Conservation (phyloP, 2,888 invertebrate genomes). For the Eubasilissa splendida region DNA sequence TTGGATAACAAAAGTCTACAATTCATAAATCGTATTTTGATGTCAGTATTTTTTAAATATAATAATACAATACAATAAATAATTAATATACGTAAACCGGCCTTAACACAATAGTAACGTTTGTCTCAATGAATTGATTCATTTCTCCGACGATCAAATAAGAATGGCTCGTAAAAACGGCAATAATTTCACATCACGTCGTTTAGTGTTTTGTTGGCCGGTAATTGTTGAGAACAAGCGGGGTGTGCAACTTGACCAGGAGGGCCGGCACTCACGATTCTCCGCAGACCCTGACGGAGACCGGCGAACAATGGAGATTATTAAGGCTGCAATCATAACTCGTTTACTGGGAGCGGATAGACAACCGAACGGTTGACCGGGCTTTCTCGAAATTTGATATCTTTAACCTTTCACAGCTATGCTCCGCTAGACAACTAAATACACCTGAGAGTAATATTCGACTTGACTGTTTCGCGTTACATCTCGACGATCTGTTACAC, state of each 20-base stretch:
- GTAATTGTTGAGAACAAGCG: slow-evolving; percentile 17
- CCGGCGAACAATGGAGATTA: background rate
- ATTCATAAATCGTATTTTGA: too few species aligned
- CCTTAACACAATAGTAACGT: too few species aligned
- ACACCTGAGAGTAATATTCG: too few species aligned
- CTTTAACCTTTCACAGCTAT: background rate
- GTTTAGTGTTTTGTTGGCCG: background rate
- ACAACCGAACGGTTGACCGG: background rate
- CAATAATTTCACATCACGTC: slow-evolving; percentile 3
- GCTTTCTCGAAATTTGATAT: slow-evolving; percentile 9
- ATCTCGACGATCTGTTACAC: too few species aligned
- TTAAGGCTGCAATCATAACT: slow-evolving; percentile 13
- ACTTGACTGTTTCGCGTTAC: too few species aligned
- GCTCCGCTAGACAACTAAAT: too few species aligned
- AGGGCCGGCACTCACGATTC: slow-evolving; percentile 9
- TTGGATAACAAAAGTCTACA: too few species aligned
- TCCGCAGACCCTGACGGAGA: background rate
- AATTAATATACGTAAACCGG: too few species aligned
- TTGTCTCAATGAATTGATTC: too few species aligned
- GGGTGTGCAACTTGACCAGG: slow-evolving; percentile 6
- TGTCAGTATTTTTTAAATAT: too few species aligned
- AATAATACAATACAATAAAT: too few species aligned
- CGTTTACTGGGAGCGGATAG: slow-evolving; percentile 6
- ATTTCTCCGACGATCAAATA: too few species aligned
- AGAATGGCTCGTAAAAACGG: slow-evolving; percentile 24